phyloP scores from a whole-genome alignment of 2,888 invertebrate genomes.

The Ferdinandea cuprea region DNA sequence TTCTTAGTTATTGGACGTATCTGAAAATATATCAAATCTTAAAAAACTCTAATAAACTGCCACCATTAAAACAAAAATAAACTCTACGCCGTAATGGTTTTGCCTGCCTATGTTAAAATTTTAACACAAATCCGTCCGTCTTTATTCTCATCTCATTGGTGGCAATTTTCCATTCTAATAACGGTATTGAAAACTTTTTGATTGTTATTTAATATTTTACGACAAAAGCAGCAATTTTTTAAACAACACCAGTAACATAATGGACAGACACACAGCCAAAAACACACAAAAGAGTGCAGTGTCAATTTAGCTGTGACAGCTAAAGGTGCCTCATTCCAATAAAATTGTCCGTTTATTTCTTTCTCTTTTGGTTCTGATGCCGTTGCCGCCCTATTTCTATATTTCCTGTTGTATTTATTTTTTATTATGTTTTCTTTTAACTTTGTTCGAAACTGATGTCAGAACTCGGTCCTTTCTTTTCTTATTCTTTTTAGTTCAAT shows the following conservation, averaged over 20 bases:
- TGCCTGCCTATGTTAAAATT: conserved; percentile 11
- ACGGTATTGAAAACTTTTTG: conserved; percentile 57
- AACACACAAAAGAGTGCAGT: conserved; percentile 28
- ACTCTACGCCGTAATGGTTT: not conserved
- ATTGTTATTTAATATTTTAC: conserved; percentile 64
- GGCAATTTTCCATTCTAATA: conserved; percentile 51
- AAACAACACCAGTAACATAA: conserved; percentile 14
- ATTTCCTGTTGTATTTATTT: conserved; percentile 27
- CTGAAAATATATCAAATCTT: conserved; percentile 10
- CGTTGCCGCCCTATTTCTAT: not conserved
- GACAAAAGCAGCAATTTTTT: conserved; percentile 34
- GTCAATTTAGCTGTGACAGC: conserved; percentile 27
- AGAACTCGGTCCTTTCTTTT: conserved; percentile 25
- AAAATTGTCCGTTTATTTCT: conserved; percentile 22
- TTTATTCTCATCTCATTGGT: conserved; percentile 35
- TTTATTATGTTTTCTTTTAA: conserved; percentile 45
- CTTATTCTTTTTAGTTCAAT: conserved; percentile 15
- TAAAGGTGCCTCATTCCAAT: conserved; percentile 28
- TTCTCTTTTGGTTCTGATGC: not conserved
- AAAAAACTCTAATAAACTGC: conserved; percentile 16
- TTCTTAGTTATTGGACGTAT: too few relatives aligned
- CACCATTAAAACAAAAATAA: conserved; percentile 6
- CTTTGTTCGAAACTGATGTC: conserved; percentile 54
- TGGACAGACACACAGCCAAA: conserved; percentile 13
- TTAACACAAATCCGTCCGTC: conserved; percentile 7